Evolutionary conservation across 2,113 vertebrate species (phyloP), one percentile per base, ranked within the genome.

Genomic region (Pongo pygmaeus): DNA sequence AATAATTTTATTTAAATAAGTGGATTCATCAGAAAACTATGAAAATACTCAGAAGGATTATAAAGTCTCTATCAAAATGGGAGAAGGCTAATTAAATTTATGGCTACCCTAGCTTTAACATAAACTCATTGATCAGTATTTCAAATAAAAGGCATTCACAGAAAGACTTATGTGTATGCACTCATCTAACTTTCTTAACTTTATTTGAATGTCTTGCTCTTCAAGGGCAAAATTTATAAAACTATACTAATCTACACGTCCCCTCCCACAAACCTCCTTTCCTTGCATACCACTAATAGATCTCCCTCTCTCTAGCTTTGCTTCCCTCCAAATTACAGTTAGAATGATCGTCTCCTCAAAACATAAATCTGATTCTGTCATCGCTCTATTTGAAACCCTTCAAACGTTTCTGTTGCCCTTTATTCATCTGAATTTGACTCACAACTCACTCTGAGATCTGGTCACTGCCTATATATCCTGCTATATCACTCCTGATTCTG

Each of bases 71-170:
- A 52, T 72, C 32, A 80, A 50, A 84, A 84, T 12, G 40, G 84
- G 32, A 80, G 25, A 90, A 59, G 6, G 81, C 32, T 78, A 94
- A 40, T 77, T 88, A 92, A 94, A 87, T 79, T 74, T 84, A 78
- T 4, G 85, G 27, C 3, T 95, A 14, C 5, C 20, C 69, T 81
- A 55, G 77, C 3, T 96, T 64, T 81, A 78, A 79, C 25, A 61
- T 52, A 93, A 96, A 94, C 84, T 74, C 84, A 55, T 32, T 89
- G 52, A 70, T 55, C 17, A 75, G 8, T 86, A 95, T 89, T 96
- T 95, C 87, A 96, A 80, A 81, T 92, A 48, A 48, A 80, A 77
- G 32, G 17, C 25, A 86, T 92, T 94, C 50, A 64, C 12, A 64
- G 83, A 25, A 38, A 52, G 30, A 38, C 52, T 59, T 78, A 46